Base-by-base conservation (phyloP, 2,888 invertebrate species). In the Drosophila hawaiiensis region DNA sequence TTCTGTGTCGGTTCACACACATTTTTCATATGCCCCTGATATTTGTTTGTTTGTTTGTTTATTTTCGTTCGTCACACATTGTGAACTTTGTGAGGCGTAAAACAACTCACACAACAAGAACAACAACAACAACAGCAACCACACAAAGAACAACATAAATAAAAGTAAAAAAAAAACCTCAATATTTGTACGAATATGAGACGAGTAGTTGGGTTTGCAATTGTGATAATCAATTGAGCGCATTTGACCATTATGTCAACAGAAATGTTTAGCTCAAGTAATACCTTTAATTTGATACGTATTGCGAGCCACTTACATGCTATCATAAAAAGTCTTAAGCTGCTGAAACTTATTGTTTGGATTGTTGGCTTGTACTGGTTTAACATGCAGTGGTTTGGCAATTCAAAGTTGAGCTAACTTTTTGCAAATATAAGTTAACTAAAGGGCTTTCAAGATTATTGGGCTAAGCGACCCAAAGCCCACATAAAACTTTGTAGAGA, bases 1-100 rank as follows among this genome's bases (percentile, higher is more conserved):
- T 52, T 61, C 41, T 61, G 41, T 73, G 56, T 61, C 56, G 39
- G 64, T 25, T 60, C 63, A 67, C 56, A 53, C 66, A 74, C 53
- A 53, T n/a, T 53, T 73, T 78, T 89, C 83, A 70, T 80, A 70
- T 80, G 74, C 65, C 25, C 25, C 66, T 61, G 63, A 59, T 70
- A 54, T 82, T 74, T 70, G 74, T 82, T 81, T 77, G 49, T 76
- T 77, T 78, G 65, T 82, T 78, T 82, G 70, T 68, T 80, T 82
- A 63, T 62, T 56, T 70, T 61, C 55, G 56, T 68, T 47, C 47
- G 64, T 72, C 70, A 47, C 28, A 54, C 73, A 41, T n/a, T 63
- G 43, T 25, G 50, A 61, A 67, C 55, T 75, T 80, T 78, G 76
- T 83, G 78, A 68, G 68, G 78, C 84, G 66, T 85, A 61, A 85